phyloP scores from a whole-genome alignment of 2,797 vertebrate species.

The Phrynocephalus guinanensis region DNA sequence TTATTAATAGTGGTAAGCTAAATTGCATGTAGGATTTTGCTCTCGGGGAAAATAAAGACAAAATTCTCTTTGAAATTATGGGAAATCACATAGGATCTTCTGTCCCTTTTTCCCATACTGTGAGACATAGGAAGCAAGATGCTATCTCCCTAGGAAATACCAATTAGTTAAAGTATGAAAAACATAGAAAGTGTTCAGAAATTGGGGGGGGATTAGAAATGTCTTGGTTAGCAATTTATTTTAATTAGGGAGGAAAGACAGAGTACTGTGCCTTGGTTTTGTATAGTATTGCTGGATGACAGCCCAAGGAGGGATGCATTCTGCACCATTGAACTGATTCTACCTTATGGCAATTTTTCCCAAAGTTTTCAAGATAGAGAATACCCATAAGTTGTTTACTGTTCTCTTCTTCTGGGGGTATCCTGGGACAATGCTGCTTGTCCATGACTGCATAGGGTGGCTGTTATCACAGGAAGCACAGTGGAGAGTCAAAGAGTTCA shows the following conservation, averaged over 20 bases:
- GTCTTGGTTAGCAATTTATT: neutral
- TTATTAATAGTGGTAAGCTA: neutral
- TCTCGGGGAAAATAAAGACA: conserved; percentile 3
- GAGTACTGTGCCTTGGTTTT: neutral
- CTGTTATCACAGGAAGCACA: too few species aligned
- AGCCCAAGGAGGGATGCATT: too few species aligned
- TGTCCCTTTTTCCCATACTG: neutral
- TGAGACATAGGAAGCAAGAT: neutral
- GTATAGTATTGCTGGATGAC: neutral
- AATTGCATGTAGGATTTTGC: neutral
- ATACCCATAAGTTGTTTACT: too few species aligned
- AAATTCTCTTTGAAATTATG: neutral
- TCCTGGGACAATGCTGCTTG: too few species aligned
- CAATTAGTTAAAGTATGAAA: neutral
- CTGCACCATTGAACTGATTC: too few species aligned
- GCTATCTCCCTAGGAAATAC: conserved; percentile 2
- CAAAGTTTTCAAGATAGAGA: too few species aligned
- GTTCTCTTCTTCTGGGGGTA: too few species aligned
- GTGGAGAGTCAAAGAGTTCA: too few species aligned
- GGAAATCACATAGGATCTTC: neutral
- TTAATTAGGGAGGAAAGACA: neutral
- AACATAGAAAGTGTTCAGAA: neutral
- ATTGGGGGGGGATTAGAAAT: neutral
- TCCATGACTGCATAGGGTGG: too few species aligned
- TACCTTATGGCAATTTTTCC: too few species aligned